Conservation (phyloP, 1,140 invertebrate genomes). For the Drosophila pruinosa region DNA sequence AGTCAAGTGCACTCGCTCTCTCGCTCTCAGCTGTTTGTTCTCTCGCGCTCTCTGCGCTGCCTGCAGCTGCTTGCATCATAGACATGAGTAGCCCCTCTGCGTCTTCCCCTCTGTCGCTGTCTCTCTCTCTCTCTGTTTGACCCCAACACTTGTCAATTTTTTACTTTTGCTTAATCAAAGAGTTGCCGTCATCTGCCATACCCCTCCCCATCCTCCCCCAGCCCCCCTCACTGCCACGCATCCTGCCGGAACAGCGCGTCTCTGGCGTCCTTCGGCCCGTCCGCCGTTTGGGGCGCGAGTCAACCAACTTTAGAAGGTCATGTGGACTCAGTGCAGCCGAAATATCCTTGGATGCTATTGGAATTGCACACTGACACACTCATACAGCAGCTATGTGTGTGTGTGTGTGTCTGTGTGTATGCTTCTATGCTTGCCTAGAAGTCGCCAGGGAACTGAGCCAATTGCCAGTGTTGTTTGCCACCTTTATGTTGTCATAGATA, state of each 20-base stretch:
- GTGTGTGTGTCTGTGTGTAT: slow-evolving; percentile 29
- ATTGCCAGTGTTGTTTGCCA: slow-evolving; percentile 38
- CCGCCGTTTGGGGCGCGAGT: slow-evolving; percentile 53
- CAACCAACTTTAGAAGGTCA: slow-evolving; percentile 82
- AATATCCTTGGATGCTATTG: slow-evolving; percentile 80
- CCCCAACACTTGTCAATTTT: slow-evolving; percentile 24
- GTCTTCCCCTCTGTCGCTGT: not conserved
- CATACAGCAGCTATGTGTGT: slow-evolving; percentile 11
- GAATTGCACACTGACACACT: slow-evolving; percentile 53
- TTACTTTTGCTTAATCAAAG: slow-evolving; percentile 33
- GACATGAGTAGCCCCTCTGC: not conserved
- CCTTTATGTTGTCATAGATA: slow-evolving; percentile 42
- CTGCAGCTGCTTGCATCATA: slow-evolving; percentile 40
- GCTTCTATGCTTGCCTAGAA: slow-evolving; percentile 52
- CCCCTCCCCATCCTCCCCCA: not conserved
- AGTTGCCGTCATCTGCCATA: slow-evolving; percentile 10
- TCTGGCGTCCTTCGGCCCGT: slow-evolving; percentile 3
- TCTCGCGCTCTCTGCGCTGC: not conserved
- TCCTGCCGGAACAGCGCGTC: not conserved
- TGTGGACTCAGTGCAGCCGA: slow-evolving; percentile 71
- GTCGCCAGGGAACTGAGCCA: slow-evolving; percentile 42
- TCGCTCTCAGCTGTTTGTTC: slow-evolving; percentile 11
- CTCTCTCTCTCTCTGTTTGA: slow-evolving; percentile 2
- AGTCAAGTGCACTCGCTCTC: slow-evolving; percentile 51
- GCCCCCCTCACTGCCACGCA: not conserved